Evolutionary conservation across 2,113 vertebrate species (phyloP).

Genomic region (Charadrius vociferus): DNA sequence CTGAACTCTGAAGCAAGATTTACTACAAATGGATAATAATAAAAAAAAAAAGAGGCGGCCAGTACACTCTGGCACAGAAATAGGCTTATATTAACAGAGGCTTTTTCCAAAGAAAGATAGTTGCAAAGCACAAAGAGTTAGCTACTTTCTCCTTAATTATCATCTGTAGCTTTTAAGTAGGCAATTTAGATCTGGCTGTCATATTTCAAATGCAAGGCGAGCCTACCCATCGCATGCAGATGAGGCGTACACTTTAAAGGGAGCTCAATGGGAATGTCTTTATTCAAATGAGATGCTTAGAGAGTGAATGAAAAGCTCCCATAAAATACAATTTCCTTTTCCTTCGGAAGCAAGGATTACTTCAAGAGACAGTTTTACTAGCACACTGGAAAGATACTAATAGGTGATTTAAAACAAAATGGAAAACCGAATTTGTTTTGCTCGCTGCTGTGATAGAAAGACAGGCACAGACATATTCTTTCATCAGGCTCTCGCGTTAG

Average conservation of each 20-base stretch:
- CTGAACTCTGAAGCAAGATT: not conserved
- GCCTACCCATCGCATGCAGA: not conserved
- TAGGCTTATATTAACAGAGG: not conserved
- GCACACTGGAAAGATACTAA: not conserved
- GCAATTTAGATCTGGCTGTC: constrained; percentile 35
- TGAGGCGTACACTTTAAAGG: not conserved
- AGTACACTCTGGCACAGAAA: not conserved
- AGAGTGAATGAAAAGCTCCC: constrained; percentile 3
- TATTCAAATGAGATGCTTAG: constrained; percentile 1
- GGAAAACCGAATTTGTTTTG: not conserved
- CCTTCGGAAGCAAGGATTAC: not conserved
- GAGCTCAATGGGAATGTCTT: not conserved
- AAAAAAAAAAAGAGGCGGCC: not conserved
- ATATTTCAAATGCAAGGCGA: not conserved
- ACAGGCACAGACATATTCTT: not conserved
- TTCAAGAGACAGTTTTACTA: constrained; percentile 3
- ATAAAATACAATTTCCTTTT: constrained; percentile 22
- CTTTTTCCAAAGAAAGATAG: not conserved
- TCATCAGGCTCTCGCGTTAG: rapidly evolving
- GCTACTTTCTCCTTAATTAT: constrained; percentile 17
- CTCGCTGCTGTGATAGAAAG: not conserved
- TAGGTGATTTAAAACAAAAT: not conserved
- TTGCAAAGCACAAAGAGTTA: not conserved
- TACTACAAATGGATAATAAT: not conserved
- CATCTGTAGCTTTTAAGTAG: constrained; percentile 23